Evolutionary conservation across 2,113 vertebrate genomes (phyloP), one percentile per base, ranked within the genome.

Genomic region (Cariama cristata): DNA sequence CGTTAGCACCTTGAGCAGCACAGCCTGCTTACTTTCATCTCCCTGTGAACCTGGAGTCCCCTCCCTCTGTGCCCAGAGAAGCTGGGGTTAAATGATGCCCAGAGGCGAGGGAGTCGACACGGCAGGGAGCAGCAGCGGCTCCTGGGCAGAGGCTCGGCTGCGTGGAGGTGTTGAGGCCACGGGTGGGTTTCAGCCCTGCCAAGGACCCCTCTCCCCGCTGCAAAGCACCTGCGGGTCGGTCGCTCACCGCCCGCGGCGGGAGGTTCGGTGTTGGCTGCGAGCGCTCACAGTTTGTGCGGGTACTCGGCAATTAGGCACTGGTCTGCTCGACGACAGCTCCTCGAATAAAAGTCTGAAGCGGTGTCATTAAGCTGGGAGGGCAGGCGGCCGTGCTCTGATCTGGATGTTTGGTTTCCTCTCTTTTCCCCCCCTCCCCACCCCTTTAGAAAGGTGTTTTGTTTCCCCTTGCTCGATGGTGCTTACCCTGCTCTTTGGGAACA

Each of bases 351-450:
- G 56, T 23, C 44, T 7, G 55, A 16, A 68, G 72, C 28, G 18
- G 53, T 80, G 96, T 73, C 73, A 9, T 30, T 28, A 27, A 62
- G 30, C 81, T 69, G 79, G 73, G 66, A 75, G 81, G 52, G 86
- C 52, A 10, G 71, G 73, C 80, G 21, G 96, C 76, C 15, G 26
- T 14, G 12, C 93, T 93, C 55, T 19, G 20, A 30, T 82, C 30
- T 22, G 90, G 88, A 96, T 94, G 96, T 80, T 63, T 18, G 59
- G 75, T 80, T 96, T 96, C 86, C 94, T 84, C 49, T 90, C 71
- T 74, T 38, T 38, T 27, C 27, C 64, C 55, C 59, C 77, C 68
- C 24, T 66, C 27, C 81, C 45, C 53, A 27, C 19, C 66, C 45
- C 64, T 35, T 79, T 12, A 32, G 10, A 62, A 62, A 87, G 91